These are phyloP conservation scores for Bambusicola thoracicus DNA, from an alignment of 2,113 vertebrate genomes.

Conservation along the genomic window DNA sequence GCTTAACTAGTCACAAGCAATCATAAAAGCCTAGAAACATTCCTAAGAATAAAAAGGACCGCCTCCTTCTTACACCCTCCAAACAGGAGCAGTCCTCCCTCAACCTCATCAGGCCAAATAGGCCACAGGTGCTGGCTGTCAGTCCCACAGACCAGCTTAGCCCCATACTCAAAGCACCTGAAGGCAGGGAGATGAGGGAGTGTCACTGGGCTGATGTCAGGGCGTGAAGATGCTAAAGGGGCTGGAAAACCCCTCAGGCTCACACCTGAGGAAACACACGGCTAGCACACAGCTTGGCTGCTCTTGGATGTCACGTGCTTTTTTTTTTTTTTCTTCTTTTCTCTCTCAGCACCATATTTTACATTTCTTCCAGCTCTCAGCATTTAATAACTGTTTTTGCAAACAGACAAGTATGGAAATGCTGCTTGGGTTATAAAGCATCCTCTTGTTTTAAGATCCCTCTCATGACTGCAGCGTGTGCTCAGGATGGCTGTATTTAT, in stretches of 20 bases:
- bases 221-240: background rate
- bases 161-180: background rate
- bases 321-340: background rate
- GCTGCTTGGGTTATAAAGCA: background rate
- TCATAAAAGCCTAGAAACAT: too few species aligned
- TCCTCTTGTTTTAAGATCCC: background rate
- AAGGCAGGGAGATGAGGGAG: background rate
- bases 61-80: background rate
- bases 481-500: background rate
- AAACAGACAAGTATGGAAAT: background rate
- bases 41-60: too few species aligned
- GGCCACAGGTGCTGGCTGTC: background rate
- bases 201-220: background rate
- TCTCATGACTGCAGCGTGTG: background rate
- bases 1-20: background rate
- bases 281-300: background rate
- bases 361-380: background rate
- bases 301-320: background rate
- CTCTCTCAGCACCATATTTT: background rate
- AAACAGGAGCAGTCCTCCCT: background rate
- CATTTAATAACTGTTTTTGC: background rate
- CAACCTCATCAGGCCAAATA: background rate
- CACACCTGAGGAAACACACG: background rate
- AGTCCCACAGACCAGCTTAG: background rate
- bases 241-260: background rate